Conservation (phyloP, 2,113 vertebrate species). For the Nothoprocta pentlandii region DNA sequence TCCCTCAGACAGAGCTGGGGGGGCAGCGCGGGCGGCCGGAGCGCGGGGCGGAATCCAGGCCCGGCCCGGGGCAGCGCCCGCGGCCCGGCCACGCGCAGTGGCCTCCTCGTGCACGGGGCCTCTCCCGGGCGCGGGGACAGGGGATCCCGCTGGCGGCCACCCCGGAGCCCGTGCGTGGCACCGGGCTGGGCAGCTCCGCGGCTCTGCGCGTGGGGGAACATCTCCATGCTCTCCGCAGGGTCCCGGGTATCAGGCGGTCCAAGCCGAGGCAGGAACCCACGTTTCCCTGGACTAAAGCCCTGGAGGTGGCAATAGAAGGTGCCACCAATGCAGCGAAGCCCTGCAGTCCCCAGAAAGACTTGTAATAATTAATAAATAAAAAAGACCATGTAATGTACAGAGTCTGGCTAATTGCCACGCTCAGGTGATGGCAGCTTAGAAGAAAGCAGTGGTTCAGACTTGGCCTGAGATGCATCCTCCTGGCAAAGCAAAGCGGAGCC, state of each 20-base stretch:
- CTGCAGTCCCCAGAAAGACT: background rate
- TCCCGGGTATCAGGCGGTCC: background rate
- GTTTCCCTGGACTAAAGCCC: background rate
- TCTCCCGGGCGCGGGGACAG: too few relatives aligned
- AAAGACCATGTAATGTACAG: background rate
- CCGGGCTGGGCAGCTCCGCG: background rate
- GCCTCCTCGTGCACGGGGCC: too few relatives aligned
- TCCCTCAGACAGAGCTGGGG: background rate
- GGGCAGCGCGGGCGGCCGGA: rapidly evolving
- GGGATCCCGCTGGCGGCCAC: too few relatives aligned
- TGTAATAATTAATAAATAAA: background rate
- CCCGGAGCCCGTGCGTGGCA: too few relatives aligned
- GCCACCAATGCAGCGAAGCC: background rate
- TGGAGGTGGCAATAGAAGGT: background rate
- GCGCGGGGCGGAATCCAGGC: background rate
- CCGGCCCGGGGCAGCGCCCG: too few relatives aligned
- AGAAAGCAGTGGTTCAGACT: background rate
- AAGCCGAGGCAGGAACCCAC: background rate
- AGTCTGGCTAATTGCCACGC: background rate
- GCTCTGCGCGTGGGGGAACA: background rate
- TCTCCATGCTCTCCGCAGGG: too few relatives aligned
- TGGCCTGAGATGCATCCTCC: background rate
- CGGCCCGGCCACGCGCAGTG: too few relatives aligned
- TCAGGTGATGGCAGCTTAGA: background rate
- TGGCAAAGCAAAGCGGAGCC: background rate